Evolutionary conservation across 2,797 vertebrate genomes (phyloP), one percentile per base, ranked within the genome.

Genomic region (Pogonophryne albipinna): DNA sequence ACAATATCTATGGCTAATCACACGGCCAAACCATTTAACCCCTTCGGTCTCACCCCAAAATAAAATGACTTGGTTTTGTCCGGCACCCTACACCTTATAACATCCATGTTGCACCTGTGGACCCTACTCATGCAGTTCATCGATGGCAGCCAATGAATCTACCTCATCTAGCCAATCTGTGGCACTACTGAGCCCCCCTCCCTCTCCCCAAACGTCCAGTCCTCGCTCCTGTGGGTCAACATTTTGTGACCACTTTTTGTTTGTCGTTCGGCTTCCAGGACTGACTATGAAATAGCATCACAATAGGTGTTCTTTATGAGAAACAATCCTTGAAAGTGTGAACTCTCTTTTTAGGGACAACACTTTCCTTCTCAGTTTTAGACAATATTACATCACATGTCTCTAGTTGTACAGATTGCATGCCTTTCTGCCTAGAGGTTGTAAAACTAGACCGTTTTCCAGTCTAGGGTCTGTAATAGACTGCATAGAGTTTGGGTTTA

Each of bases 101-200:
- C 56, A 53, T 70, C 59, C 53, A 60, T 41, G 61, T 69, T 19
- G 62, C 60, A 64, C 58, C 51, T 53, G 55, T 64, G 71, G 76
- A 61, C 38, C 3, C 46, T 58, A 53, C 56, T 76, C 47, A 57
- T 75, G 46, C 64, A 68, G 66, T 87, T 71, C 64, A 62, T 65
- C 55, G 58, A 79, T 80, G 62, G 62, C 65, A 82, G 78, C 79
- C 80, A 80, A 64, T 82, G 4, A 83, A 94, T 94, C 95, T 96
- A 95, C 95, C 95, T 96, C 95, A 94, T 88, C 52, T 38, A 81
- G 85, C 80, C 82, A 72, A 61, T 53, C 49, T 13, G 49, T 86
- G 85, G 84, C 76, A 45, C 67, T 79, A 67, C 74, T 62, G 41
- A 82, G 66, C 69, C 83, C 38, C 15, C 67, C 34, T 9, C 34